phyloP scores from a whole-genome alignment of 1,140 invertebrate genomes.

The Drosophila neocordata region DNA sequence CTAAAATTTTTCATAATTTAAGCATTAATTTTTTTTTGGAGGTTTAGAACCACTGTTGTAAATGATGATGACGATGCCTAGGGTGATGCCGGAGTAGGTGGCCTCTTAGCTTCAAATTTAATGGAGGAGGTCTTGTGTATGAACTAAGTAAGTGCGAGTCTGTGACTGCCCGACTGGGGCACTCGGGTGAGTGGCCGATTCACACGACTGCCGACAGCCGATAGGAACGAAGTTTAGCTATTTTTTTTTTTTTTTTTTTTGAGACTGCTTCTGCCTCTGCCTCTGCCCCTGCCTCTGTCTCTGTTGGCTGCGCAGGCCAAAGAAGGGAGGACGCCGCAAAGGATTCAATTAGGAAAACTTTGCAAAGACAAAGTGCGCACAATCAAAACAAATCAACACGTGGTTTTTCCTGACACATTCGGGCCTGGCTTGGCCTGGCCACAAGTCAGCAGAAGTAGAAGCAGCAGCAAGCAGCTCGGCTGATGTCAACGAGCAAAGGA shows the following conservation, averaged over 20 bases:
- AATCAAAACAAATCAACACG: slow-evolving; percentile 83
- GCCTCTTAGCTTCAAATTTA: slow-evolving; percentile 8
- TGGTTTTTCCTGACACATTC: slow-evolving; percentile 59
- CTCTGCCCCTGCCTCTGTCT: slow-evolving; percentile 27
- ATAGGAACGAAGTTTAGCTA: not conserved
- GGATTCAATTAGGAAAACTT: slow-evolving; percentile 66
- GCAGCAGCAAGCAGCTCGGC: slow-evolving; percentile 22
- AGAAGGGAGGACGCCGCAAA: slow-evolving; percentile 36
- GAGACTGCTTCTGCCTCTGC: not conserved
- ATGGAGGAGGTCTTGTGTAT: slow-evolving; percentile 1
- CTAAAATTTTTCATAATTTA: no score
- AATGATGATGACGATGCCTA: not conserved
- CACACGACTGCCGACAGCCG: slow-evolving; percentile 1
- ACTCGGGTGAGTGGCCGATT: not conserved
- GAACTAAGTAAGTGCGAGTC: slow-evolving; percentile 7
- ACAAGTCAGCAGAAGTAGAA: slow-evolving; percentile 30
- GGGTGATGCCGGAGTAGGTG: not conserved
- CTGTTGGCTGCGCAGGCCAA: slow-evolving; percentile 26
- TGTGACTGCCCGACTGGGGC: slow-evolving; percentile 9
- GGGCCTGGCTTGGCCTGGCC: slow-evolving; percentile 30
- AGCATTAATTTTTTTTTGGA: not conserved
- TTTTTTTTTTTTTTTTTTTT: not conserved
- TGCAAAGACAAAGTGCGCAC: slow-evolving; percentile 73
- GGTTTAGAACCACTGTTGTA: not conserved
- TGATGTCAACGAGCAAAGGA: slow-evolving; percentile 19